Base-by-base conservation (phyloP, 2,113 vertebrate genomes). In the Gopherus evgoodei region DNA sequence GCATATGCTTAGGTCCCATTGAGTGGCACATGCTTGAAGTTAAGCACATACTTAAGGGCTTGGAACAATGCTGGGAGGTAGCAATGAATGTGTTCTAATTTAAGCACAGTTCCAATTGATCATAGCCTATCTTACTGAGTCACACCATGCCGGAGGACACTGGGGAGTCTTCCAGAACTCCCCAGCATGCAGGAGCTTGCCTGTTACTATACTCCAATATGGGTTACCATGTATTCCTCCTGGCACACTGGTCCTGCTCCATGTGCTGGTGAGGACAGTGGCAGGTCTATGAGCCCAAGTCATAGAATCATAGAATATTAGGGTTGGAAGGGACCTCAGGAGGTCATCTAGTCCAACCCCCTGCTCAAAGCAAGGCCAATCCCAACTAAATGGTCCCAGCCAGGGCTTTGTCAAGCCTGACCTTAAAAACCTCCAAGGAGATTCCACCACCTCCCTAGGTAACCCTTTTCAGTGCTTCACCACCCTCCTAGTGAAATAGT, bases 181-280 rank as follows among this genome's bases (percentile, higher is more conserved):
- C 84, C 87, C 76, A 82, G 72, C 94, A 94, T 96, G 95, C 72
- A 94, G 89, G 44, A 96, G 29, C 94, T 94, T 93, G 95, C 85
- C 91, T 94, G 83, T n/a, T 90, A 78, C 88, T 93, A 65, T 82
- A 49, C 90, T 25, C 44, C 80, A 44, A 1, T 2, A 59, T 88
- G 90, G 89, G 52, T 94, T 93, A 95, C 21, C 82, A 49, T 0
- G 0, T 86, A 31, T 89, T 95, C 44, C 83, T 56, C 94, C 44
- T 89, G 81, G 6, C 62, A 62, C 29, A 24, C 0, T 0, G 94
- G 81, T 62, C 5, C 0, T 21, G 17, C 62, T 69, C 62, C 16
- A n/a, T 16, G 35, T 17, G 65, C 59, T 91, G 84, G 12, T 86
- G 54, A 93, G 44, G 81, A 90, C 11, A 85, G 31, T 27, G 53